phyloP scores from a whole-genome alignment of 2,888 invertebrate genomes.

The Chrysolina americana region DNA sequence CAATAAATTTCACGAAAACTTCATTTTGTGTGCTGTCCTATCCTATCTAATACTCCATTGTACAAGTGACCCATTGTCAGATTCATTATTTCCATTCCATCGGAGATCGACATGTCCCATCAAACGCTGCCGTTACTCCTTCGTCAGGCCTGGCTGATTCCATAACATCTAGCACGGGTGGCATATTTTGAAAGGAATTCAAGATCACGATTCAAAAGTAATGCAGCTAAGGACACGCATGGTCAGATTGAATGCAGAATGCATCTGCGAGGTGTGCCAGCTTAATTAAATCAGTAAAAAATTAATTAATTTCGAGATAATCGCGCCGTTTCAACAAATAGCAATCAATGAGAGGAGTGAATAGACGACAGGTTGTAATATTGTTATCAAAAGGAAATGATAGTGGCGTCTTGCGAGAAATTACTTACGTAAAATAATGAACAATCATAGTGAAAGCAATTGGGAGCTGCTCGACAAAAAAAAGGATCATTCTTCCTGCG shows the following conservation, averaged over 20 bases:
- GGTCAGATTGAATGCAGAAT: conserved; percentile 29
- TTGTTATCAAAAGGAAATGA: neutral
- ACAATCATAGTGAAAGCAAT: neutral
- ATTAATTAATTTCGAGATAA: neutral
- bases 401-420: neutral
- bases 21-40: too few relatives aligned
- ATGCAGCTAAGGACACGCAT: conserved; percentile 33
- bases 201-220: conserved; percentile 39
- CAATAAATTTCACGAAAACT: too few relatives aligned
- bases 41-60: too few relatives aligned
- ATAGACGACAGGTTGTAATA: neutral
- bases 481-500: neutral
- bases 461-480: neutral
- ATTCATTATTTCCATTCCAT: neutral
- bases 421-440: neutral
- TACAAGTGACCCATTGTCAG: neutral
- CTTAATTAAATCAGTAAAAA: conserved; percentile 5
- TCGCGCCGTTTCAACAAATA: neutral
- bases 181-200: conserved; percentile 34
- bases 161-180: conserved; percentile 26
- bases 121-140: conserved; percentile 22
- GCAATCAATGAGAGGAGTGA: neutral
- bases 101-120: neutral
- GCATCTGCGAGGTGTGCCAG: neutral
- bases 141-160: conserved; percentile 28